Conservation (phyloP, 1,140 invertebrate genomes). For the Rhopalosiphum padi region DNA sequence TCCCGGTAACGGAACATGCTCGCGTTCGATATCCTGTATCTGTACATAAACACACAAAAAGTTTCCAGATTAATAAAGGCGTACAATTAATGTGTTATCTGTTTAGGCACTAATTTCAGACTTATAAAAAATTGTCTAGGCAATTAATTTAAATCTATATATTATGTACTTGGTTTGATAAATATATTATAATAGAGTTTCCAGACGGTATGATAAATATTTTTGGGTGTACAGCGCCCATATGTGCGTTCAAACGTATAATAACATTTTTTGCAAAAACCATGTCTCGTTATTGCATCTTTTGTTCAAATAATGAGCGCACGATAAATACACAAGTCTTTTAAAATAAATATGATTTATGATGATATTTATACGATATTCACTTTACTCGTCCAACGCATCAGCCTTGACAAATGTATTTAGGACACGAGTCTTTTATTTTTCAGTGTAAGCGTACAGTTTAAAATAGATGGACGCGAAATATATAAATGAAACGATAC, state of each 20-base stretch:
- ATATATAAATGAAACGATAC: not conserved
- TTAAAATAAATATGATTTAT: not conserved
- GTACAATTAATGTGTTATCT: no score
- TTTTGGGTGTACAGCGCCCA: no score
- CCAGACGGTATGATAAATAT: no score
- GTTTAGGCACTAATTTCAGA: no score
- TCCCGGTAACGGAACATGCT: constrained; percentile 83
- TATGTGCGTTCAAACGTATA: no score
- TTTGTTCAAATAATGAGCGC: not conserved
- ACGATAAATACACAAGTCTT: not conserved
- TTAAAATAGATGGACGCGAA: not conserved
- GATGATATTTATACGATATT: not conserved
- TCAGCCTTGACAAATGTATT: not conserved
- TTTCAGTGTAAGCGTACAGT: not conserved
- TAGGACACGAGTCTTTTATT: constrained; percentile 4
- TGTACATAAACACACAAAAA: not conserved
- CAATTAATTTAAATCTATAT: no score
- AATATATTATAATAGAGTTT: no score
- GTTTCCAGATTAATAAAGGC: not conserved
- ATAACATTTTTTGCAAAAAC: not conserved
- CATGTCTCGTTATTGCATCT: not conserved
- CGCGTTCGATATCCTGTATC: constrained; percentile 79
- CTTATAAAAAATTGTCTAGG: no score
- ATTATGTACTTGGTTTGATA: no score
- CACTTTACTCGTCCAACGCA: not conserved